phyloP scores from a whole-genome alignment of 2,113 vertebrate genomes.

The Carassius auratus region DNA sequence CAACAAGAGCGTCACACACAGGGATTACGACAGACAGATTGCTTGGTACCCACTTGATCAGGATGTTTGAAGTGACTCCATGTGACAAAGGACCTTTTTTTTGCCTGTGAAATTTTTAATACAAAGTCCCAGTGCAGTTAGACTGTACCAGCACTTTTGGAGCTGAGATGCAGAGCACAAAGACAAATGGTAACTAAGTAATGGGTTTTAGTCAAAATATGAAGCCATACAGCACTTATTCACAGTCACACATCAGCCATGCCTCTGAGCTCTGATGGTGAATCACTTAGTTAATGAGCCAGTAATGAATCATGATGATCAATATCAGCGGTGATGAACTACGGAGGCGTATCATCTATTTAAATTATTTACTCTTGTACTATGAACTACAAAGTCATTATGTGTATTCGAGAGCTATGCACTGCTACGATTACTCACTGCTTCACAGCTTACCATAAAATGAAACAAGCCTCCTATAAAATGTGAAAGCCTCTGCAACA shows the following conservation, averaged over 20 bases:
- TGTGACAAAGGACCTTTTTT: neutral
- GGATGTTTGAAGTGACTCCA: neutral
- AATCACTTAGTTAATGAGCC: slow-evolving; percentile 1
- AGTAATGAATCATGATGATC: slow-evolving; percentile 12
- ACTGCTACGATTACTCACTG: neutral
- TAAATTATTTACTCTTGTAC: slow-evolving; percentile 3
- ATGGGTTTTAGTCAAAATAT: neutral
- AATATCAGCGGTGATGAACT: neutral
- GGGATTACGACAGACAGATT: no score
- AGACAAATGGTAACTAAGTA: neutral
- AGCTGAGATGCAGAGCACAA: neutral
- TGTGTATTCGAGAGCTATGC: slow-evolving; percentile 6
- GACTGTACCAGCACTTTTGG: neutral
- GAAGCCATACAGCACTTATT: neutral
- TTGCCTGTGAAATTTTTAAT: neutral
- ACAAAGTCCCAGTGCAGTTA: neutral
- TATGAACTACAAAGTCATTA: slow-evolving; percentile 24
- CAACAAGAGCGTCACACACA: no score
- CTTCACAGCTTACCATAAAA: slow-evolving; percentile 6
- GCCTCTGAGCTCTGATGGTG: neutral
- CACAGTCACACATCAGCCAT: neutral
- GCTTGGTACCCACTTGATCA: no score
- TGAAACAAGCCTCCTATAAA: slow-evolving; percentile 1
- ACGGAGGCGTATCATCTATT: neutral
- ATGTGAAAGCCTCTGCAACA: neutral